Evolutionary conservation across 2,888 invertebrate genomes (phyloP).

Genomic region (Caenorhabditis sinica): DNA sequence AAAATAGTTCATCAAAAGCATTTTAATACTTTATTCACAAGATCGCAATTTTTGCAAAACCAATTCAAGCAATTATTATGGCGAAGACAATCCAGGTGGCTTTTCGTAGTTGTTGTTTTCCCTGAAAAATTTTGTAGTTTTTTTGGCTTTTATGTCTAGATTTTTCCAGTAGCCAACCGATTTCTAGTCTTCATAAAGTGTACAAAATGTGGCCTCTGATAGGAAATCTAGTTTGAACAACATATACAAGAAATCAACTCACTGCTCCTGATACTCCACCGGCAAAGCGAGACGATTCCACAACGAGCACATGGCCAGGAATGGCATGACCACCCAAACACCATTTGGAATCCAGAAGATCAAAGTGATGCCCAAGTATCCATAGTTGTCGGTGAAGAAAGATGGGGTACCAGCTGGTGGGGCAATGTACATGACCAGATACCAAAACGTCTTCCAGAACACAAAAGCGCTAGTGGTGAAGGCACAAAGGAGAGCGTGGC

Average conservation of each 20-base stretch:
- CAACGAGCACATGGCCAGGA: slow-evolving; percentile 73
- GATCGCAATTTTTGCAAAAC: not conserved
- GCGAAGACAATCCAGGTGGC: slow-evolving; percentile 61
- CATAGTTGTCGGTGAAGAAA: slow-evolving; percentile 61
- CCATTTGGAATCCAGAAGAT: slow-evolving; percentile 73
- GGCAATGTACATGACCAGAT: slow-evolving; percentile 76
- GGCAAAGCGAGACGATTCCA: slow-evolving; percentile 76
- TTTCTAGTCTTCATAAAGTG: too few relatives aligned
- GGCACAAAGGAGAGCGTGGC: slow-evolving; percentile 77
- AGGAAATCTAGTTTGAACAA: too few relatives aligned
- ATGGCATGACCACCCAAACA: slow-evolving; percentile 77
- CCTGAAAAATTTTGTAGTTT: slow-evolving; percentile 50
- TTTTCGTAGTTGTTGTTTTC: slow-evolving; percentile 66
- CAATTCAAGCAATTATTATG: slow-evolving; percentile 12
- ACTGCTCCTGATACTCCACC: slow-evolving; percentile 66
- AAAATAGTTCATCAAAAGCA: too few relatives aligned
- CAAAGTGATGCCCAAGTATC: slow-evolving; percentile 61
- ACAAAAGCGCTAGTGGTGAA: slow-evolving; percentile 79
- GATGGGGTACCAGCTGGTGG: slow-evolving; percentile 73
- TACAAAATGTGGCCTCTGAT: too few relatives aligned
- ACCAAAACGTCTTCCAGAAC: slow-evolving; percentile 82
- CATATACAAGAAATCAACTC: slow-evolving; percentile 28
- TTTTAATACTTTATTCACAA: not conserved
- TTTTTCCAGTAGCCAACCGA: too few relatives aligned
- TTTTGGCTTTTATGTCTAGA: not conserved